phyloP scores from a whole-genome alignment of 2,113 vertebrate genomes.

The Alexandromys fortis region DNA sequence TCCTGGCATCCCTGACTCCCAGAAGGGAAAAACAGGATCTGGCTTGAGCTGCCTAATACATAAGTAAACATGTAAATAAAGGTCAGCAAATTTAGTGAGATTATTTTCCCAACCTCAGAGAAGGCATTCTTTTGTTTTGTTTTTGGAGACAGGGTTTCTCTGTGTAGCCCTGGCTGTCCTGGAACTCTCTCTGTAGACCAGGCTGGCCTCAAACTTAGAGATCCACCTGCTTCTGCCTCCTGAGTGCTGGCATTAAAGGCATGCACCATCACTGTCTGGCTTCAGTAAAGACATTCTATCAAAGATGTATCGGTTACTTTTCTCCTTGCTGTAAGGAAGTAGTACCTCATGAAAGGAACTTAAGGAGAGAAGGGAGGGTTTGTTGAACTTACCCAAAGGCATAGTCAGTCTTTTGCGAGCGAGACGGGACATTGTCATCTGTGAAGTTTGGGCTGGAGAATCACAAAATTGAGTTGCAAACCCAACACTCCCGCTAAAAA shows the following conservation, averaged over 20 bases:
- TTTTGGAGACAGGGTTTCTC: neutral
- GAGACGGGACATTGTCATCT: neutral
- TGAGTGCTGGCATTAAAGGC: neutral
- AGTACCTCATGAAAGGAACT: neutral
- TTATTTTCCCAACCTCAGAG: neutral
- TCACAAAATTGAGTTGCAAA: neutral
- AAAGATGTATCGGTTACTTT: neutral
- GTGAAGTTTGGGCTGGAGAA: neutral
- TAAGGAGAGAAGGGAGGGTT: neutral
- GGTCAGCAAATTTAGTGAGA: neutral
- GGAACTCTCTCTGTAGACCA: neutral
- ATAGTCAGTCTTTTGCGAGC: neutral
- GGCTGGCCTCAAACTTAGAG: neutral
- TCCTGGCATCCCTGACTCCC: neutral
- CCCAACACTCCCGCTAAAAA: neutral
- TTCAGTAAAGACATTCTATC: neutral
- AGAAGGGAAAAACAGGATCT: neutral
- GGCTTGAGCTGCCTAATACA: neutral
- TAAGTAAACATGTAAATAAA: neutral
- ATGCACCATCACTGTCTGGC: fast-evolving
- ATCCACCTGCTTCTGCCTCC: neutral
- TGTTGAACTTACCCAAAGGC: neutral
- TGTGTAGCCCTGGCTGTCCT: neutral
- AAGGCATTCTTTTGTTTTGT: neutral
- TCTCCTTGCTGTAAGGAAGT: neutral